These are phyloP conservation scores for human (Homo sapiens) DNA, from an alignment of 2,113 vertebrate genomes.

Conservation along the genomic window GRCh38 chr20:4045001-4045500, in stretches of 20 bases:
- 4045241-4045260: neutral
- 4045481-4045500: neutral
- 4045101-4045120: no score
- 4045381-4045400: neutral
- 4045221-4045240: no score
- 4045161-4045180: neutral
- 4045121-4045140: neutral
- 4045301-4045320: conserved; percentile 1
- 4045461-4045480: neutral
- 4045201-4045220: neutral
- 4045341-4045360: neutral
- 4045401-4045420: neutral
- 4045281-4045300: neutral
- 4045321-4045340: neutral
- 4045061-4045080: neutral
- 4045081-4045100: no score
- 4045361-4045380: neutral
- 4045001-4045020: neutral
- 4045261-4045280: neutral
- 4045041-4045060: neutral
- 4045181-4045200: neutral
- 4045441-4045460: neutral
- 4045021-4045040: neutral
- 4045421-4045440: neutral
- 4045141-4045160: neutral